phyloP scores from a whole-genome alignment of 2,113 vertebrate genomes.

The Chionodraco myersi region DNA sequence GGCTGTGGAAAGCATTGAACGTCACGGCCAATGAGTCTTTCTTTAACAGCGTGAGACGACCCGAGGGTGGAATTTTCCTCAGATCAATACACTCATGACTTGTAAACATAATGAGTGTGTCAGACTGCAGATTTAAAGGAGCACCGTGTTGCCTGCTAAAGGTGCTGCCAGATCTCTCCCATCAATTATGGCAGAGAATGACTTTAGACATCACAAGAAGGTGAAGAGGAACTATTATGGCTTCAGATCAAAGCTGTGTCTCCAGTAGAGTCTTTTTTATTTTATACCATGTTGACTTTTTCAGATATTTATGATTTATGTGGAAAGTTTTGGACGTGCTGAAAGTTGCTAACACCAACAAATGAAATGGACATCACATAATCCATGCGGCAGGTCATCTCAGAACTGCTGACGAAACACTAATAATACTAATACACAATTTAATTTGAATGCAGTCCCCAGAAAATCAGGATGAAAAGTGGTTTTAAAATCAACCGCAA shows the following conservation, averaged over 20 bases:
- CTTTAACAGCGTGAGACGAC: constrained; percentile 7
- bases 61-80: constrained; percentile 41
- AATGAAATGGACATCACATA: neutral
- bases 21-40: constrained; percentile 15
- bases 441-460: constrained; percentile 18
- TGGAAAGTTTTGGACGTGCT: neutral
- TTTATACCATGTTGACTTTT: neutral
- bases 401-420: constrained; percentile 24
- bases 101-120: constrained; percentile 53
- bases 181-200: constrained; percentile 23
- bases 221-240: constrained; percentile 1
- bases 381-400: constrained; percentile 9
- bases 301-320: neutral
- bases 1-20: neutral
- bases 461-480: constrained; percentile 4
- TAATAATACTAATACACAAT: constrained; percentile 9
- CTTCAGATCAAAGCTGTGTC: constrained; percentile 11
- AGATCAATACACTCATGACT: constrained; percentile 57
- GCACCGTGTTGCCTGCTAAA: constrained; percentile 8
- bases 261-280: constrained; percentile 9
- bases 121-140: constrained; percentile 27
- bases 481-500: constrained; percentile 10
- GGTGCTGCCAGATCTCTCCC: constrained; percentile 15
- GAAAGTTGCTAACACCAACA: constrained; percentile 16
- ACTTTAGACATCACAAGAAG: constrained; percentile 30